Conservation (phyloP, 1,140 invertebrate species). For the Pseudomyrmex dendroicus region DNA sequence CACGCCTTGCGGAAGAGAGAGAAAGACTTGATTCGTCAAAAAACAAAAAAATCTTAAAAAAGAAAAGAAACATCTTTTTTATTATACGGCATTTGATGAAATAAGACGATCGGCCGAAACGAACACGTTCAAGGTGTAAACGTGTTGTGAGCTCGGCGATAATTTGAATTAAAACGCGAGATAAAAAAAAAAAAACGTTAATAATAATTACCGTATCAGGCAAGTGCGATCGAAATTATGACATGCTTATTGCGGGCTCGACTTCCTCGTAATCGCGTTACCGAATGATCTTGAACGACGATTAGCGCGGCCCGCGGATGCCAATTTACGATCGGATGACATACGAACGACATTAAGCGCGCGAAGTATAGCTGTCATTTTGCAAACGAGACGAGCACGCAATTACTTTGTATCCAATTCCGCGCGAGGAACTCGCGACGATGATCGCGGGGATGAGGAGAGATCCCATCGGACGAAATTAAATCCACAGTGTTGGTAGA, state of each 20-base stretch:
- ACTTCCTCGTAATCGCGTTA: conserved; percentile 32
- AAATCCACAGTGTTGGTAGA: conserved; percentile 60
- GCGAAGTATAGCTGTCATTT: conserved; percentile 37
- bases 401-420: conserved; percentile 42
- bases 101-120: not conserved
- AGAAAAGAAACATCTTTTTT: conserved; percentile 2
- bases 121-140: conserved; percentile 23
- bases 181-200: conserved; percentile 45
- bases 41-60: conserved; percentile 3
- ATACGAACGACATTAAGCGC: conserved; percentile 22
- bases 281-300: conserved; percentile 40
- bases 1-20: not conserved
- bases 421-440: not conserved
- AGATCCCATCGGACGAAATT: conserved; percentile 45
- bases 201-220: conserved; percentile 18
- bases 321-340: conserved; percentile 40
- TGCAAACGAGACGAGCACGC: not conserved
- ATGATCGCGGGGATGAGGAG: not conserved
- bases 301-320: conserved; percentile 25
- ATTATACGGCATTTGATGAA: conserved; percentile 15
- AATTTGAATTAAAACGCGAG: conserved; percentile 36
- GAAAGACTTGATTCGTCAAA: not conserved
- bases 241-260: conserved; percentile 27
- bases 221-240: conserved; percentile 25
- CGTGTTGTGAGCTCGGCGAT: conserved; percentile 42